phyloP scores from a whole-genome alignment of 2,113 vertebrate species.

The Heliornis fulica region DNA sequence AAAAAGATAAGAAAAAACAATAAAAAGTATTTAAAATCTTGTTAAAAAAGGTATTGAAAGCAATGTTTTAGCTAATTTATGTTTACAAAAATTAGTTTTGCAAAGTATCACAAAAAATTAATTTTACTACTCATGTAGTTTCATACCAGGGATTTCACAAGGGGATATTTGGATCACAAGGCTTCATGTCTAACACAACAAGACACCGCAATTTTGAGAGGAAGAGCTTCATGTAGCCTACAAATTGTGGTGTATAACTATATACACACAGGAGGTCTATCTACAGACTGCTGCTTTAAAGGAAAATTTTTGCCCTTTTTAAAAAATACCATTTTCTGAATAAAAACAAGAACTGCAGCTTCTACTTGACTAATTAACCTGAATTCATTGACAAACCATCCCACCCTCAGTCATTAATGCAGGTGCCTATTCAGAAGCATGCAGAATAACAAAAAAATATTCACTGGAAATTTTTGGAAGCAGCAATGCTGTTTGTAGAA shows the following conservation, averaged over 20 bases:
- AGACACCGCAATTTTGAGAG: background rate
- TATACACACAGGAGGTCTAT: background rate
- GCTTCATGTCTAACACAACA: background rate
- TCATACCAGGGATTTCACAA: background rate
- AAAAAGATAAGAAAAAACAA: too few species aligned
- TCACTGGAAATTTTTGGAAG: conserved; percentile 13
- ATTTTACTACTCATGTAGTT: background rate
- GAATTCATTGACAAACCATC: background rate
- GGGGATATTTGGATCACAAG: background rate
- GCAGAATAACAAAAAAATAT: conserved; percentile 32
- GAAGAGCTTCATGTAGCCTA: background rate
- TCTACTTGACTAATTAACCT: conserved; percentile 1
- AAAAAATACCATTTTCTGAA: background rate
- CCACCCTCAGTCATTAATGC: background rate
- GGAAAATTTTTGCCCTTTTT: background rate
- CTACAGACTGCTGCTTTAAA: background rate
- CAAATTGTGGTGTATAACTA: background rate
- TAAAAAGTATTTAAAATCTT: too few species aligned
- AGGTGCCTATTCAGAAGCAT: conserved; percentile 27
- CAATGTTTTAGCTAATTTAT: conserved; percentile 20
- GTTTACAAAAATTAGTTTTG: conserved; percentile 8
- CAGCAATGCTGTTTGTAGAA: conserved; percentile 27
- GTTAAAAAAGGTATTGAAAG: conserved; percentile 26
- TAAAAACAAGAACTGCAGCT: background rate
- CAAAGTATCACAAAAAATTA: background rate